phyloP scores from a whole-genome alignment of 2,888 invertebrate genomes.

The Polydrusus cervinus region DNA sequence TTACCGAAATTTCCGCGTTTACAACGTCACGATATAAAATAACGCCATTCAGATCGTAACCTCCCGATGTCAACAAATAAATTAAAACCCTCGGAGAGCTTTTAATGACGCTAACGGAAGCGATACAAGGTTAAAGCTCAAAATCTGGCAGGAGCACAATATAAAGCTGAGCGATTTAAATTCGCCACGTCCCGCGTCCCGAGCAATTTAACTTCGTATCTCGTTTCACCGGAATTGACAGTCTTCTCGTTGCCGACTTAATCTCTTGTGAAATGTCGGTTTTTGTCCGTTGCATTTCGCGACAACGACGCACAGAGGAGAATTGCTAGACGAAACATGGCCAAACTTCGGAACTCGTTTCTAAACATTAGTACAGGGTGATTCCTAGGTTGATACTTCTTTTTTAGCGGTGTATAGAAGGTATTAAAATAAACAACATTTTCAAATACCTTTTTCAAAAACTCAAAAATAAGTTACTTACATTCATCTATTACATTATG shows the following conservation, averaged over 20 bases:
- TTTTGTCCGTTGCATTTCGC: conserved; percentile 55
- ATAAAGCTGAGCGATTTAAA: conserved; percentile 52
- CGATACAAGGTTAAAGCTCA: conserved; percentile 48
- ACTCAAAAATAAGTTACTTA: no score
- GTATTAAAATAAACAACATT: no score
- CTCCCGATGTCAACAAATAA: conserved; percentile 45
- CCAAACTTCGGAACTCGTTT: no score
- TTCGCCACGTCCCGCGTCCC: conserved; percentile 52
- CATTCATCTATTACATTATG: no score
- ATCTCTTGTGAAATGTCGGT: conserved; percentile 61
- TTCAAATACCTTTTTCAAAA: no score
- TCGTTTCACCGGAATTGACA: conserved; percentile 57
- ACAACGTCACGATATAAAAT: conserved; percentile 17
- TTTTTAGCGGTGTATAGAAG: no score
- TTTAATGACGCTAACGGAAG: conserved; percentile 45
- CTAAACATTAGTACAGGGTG: no score
- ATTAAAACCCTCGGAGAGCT: conserved; percentile 42
- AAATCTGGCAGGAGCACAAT: conserved; percentile 49
- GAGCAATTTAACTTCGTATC: conserved; percentile 51
- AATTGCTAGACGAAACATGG: no score
- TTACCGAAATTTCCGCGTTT: not conserved
- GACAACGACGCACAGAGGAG: conserved; percentile 4
- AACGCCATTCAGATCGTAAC: conserved; percentile 32
- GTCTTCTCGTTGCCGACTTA: conserved; percentile 57
- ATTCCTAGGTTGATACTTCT: no score